Conservation (phyloP, 2,888 invertebrate genomes). For the Drosophila eohydei region DNA sequence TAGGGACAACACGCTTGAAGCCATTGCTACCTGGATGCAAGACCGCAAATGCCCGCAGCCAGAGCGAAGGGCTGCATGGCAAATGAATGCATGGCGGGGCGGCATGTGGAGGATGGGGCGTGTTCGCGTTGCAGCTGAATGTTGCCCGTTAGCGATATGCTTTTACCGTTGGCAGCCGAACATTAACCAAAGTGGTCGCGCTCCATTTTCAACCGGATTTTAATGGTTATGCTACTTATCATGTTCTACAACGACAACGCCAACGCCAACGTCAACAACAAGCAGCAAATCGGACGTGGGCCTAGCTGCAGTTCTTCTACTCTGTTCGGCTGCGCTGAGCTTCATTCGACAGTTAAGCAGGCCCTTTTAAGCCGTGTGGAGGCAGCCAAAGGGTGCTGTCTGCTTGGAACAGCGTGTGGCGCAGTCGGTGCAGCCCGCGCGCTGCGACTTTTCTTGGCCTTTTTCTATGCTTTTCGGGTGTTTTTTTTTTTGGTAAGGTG, state of each 20-base stretch:
- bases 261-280: conserved; percentile 25
- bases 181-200: conserved; percentile 79
- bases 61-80: conserved; percentile 4
- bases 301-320: conserved; percentile 3
- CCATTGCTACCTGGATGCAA: not conserved
- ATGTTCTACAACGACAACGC: conserved; percentile 51
- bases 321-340: not conserved
- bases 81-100: conserved; percentile 49
- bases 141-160: conserved; percentile 59
- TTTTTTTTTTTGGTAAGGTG: not conserved
- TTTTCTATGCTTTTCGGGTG: not conserved
- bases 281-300: conserved; percentile 8
- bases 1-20: not conserved
- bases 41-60: conserved; percentile 13
- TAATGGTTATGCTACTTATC: conserved; percentile 78
- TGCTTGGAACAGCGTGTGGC: not conserved
- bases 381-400: not conserved
- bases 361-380: too few species aligned
- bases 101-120: conserved; percentile 31
- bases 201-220: conserved; percentile 76
- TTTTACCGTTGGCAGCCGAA: conserved; percentile 60
- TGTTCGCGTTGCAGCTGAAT: conserved; percentile 26
- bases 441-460: not conserved
- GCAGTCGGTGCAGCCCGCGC: not conserved
- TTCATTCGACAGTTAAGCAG: not conserved